A percentile compares a stretch with the other conserved stretches of the same genome.
Evolutionary conservation across 2,113 vertebrate species (phyloP).

Genomic region (Myiagra hebetior): DNA sequence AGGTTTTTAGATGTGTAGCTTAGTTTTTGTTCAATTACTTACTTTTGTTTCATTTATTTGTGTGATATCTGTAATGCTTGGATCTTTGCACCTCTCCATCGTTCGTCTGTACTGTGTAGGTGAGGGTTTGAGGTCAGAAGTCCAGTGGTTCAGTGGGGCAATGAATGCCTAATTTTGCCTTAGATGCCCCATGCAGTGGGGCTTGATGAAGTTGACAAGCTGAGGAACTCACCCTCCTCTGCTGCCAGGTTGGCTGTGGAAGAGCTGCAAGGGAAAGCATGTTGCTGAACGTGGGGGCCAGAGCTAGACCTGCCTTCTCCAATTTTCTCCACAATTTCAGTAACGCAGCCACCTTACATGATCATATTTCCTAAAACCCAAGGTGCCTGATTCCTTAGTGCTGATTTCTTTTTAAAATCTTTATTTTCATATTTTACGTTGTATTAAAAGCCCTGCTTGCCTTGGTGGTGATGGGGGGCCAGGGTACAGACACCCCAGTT

Average conservation of each 20-base stretch:
- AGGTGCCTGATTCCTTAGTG: background rate
- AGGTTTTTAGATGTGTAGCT: background rate
- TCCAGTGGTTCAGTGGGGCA: background rate
- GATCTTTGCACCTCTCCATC: background rate
- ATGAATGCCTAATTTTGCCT: background rate
- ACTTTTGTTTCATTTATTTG: background rate
- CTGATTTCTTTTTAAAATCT: background rate
- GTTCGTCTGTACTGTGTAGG: accelerated
- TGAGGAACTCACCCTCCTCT: background rate
- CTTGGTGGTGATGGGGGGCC: accelerated
- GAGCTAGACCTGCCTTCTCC: background rate
- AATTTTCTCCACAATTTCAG: background rate
- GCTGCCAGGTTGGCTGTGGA: background rate
- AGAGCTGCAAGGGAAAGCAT: background rate
- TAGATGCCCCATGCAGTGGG: background rate
- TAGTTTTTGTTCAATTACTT: background rate
- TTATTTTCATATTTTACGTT: background rate
- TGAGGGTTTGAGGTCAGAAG: background rate
- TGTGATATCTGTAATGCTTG: accelerated
- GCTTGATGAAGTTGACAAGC: accelerated
- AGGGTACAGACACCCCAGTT: background rate
- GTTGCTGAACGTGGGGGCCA: background rate
- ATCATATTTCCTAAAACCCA: background rate
- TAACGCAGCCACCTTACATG: background rate
- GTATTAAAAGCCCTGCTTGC: background rate